phyloP scores from a whole-genome alignment of 2,888 invertebrate genomes.

The Pristionchus exspectatus region DNA sequence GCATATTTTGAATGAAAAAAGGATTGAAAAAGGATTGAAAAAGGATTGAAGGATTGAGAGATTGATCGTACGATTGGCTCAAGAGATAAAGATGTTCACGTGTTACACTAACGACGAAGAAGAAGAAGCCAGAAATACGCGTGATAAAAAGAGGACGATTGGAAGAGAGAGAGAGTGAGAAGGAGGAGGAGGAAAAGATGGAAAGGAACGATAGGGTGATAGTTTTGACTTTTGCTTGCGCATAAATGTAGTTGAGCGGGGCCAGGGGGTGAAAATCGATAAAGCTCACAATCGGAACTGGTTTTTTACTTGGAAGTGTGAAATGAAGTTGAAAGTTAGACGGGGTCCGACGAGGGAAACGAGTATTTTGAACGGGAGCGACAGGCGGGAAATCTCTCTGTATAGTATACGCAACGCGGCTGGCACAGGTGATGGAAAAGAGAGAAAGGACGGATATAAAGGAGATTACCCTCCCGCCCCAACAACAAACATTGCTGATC shows the following conservation, averaged over 20 bases:
- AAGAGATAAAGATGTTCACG: not conserved
- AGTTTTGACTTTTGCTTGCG: not conserved
- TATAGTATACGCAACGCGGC: not conserved
- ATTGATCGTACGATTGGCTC: not conserved
- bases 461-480: too few relatives aligned
- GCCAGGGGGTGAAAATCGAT: too few relatives aligned
- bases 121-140: not conserved
- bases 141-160: not conserved
- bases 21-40: too few relatives aligned
- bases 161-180: not conserved
- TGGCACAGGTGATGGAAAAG: not conserved
- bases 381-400: not conserved
- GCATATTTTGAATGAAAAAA: too few relatives aligned
- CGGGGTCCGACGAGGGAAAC: not conserved
- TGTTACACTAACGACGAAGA: not conserved
- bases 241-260: not conserved
- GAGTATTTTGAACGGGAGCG: not conserved
- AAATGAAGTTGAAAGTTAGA: not conserved
- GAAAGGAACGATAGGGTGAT: not conserved
- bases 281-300: too few relatives aligned
- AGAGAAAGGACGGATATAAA: not conserved
- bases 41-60: too few relatives aligned
- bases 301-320: too few relatives aligned
- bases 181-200: not conserved
- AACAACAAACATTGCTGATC: too few relatives aligned